These are phyloP conservation scores for Macrophya alboannulata DNA, from an alignment of 2,888 invertebrate genomes.

Conservation along the genomic window DNA sequence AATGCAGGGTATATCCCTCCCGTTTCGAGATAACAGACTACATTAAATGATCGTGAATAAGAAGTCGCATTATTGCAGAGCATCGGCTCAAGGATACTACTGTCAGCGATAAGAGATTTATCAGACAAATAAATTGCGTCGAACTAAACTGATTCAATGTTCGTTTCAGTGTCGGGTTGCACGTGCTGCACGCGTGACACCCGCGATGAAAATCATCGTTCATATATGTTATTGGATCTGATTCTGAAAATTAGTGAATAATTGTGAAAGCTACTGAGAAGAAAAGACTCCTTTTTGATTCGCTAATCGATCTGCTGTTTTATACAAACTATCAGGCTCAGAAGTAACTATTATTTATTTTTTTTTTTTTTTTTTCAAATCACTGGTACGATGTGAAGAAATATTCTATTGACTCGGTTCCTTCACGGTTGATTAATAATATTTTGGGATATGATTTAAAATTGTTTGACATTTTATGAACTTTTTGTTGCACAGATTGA, in stretches of 20 bases:
- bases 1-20: constrained; percentile 14
- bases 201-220: not conserved
- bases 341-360: too few species aligned
- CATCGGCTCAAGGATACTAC: constrained; percentile 17
- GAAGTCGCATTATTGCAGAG: constrained; percentile 2
- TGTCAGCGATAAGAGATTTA: constrained; percentile 25
- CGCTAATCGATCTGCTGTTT: not conserved
- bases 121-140: constrained; percentile 14
- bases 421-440: not conserved
- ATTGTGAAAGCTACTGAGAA: not conserved
- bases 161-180: not conserved
- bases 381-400: not conserved
- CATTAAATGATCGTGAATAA: constrained; percentile 23
- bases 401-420: not conserved
- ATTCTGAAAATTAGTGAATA: not conserved
- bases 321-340: not conserved
- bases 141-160: constrained; percentile 5
- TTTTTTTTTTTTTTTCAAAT: not conserved
- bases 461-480: not conserved
- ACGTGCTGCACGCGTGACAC: constrained; percentile 13
- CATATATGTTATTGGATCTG: not conserved
- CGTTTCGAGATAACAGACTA: constrained; percentile 6
- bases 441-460: not conserved
- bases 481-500: too few species aligned
- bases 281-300: not conserved